These are phyloP conservation scores for Protonibea diacanthus DNA, from an alignment of 2,797 vertebrate species.

Conservation along the genomic window DNA sequence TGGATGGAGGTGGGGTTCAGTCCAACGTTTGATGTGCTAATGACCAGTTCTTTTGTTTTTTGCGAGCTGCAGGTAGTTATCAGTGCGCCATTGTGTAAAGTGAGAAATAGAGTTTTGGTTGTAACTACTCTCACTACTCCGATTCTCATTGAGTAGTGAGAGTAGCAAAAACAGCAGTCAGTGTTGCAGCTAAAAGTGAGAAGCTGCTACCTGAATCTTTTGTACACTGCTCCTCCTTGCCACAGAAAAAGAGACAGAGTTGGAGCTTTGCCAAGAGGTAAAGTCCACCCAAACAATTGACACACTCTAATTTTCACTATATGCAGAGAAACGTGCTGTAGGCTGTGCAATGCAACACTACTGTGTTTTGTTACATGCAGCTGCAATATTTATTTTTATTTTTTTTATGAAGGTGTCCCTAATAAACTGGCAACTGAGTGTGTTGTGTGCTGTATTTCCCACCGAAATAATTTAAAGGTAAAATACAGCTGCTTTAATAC, in stretches of 20 bases:
- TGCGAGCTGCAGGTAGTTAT: not conserved
- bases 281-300: not conserved
- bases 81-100: not conserved
- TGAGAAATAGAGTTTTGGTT: not conserved
- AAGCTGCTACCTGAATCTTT: not conserved
- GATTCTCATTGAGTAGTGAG: not conserved
- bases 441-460: not conserved
- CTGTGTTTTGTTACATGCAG: not conserved
- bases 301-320: not conserved
- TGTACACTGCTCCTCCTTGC: not conserved
- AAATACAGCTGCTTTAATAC: not conserved
- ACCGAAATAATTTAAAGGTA: not conserved
- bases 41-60: not conserved
- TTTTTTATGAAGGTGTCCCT: not conserved
- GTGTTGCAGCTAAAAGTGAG: too few species aligned
- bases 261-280: not conserved
- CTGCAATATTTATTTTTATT: not conserved
- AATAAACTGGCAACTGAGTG: not conserved
- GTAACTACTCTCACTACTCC: not conserved
- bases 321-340: not conserved
- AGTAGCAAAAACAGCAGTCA: not conserved
- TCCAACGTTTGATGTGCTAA: not conserved
- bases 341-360: not conserved
- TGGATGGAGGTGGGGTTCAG: not conserved
- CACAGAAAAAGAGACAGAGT: not conserved